phyloP scores from a whole-genome alignment of 1,140 invertebrate species.

The Musca vetustissima region DNA sequence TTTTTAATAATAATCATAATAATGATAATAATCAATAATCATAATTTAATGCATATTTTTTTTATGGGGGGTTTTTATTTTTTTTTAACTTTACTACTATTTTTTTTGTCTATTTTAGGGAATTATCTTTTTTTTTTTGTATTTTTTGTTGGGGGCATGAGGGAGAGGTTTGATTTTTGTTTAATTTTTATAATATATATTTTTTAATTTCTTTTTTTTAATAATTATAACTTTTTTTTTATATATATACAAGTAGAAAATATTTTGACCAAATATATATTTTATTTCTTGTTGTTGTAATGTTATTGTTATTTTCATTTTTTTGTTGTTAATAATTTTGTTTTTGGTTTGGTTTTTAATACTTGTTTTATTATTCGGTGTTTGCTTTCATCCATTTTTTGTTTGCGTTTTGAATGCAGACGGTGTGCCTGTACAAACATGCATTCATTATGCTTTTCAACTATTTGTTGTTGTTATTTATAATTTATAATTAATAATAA shows the following conservation, averaged over 20 bases:
- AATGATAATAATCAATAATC: slow-evolving; percentile 16
- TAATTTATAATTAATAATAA: slow-evolving; percentile 24
- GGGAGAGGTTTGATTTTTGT: background rate
- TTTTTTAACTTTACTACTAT: slow-evolving; percentile 9
- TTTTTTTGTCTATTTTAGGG: too few relatives aligned
- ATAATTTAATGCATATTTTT: slow-evolving; percentile 43
- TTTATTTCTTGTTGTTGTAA: too few relatives aligned
- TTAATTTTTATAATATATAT: slow-evolving; percentile 1
- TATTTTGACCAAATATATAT: slow-evolving; percentile 13
- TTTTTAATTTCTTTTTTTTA: slow-evolving; percentile 11
- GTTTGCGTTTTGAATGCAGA: slow-evolving; percentile 21
- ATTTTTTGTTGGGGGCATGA: too few relatives aligned
- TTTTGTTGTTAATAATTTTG: slow-evolving; percentile 43
- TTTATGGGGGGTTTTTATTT: too few relatives aligned
- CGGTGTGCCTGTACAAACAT: slow-evolving; percentile 15
- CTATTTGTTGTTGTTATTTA: slow-evolving; percentile 7
- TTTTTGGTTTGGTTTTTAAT: slow-evolving; percentile 26
- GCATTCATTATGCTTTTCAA: slow-evolving; percentile 17
- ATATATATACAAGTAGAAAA: slow-evolving; percentile 19
- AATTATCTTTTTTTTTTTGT: too few relatives aligned
- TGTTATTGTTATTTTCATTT: slow-evolving; percentile 30
- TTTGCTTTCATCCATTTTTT: slow-evolving; percentile 24
- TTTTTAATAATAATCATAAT: background rate
- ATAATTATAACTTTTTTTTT: too few relatives aligned
- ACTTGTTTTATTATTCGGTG: slow-evolving; percentile 30